Evolutionary conservation across 2,888 invertebrate genomes (phyloP).

Genomic region (Drosophila picticornis): DNA sequence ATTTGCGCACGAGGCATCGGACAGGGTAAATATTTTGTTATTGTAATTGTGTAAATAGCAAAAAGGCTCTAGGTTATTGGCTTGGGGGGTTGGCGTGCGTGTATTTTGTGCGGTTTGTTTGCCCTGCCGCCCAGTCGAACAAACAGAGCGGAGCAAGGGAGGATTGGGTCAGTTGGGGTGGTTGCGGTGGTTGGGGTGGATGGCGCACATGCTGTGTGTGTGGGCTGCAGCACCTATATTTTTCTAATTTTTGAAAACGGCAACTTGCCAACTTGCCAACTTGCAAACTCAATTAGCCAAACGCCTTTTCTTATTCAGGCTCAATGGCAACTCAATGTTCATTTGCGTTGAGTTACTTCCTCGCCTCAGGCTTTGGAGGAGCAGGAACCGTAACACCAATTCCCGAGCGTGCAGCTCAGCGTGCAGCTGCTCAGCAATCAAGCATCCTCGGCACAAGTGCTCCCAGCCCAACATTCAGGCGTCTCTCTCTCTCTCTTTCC

Average conservation of each 20-base stretch:
- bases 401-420: conserved; percentile 59
- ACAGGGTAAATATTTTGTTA: conserved; percentile 50
- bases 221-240: conserved; percentile 48
- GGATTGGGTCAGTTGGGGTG: background rate
- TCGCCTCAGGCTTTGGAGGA: conserved; percentile 3
- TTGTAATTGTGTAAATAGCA: conserved; percentile 76
- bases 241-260: conserved; percentile 53
- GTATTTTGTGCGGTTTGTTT: conserved; percentile 61
- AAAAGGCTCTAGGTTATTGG: conserved; percentile 69
- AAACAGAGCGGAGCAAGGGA: background rate
- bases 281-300: conserved; percentile 38
- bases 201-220: conserved; percentile 8
- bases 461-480: conserved; percentile 11
- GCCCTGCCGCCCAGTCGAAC: conserved; percentile 28
- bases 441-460: conserved; percentile 28
- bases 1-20: background rate
- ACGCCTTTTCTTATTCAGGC: background rate
- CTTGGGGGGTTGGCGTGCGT: conserved; percentile 55
- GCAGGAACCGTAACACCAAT: conserved; percentile 3
- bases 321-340: background rate
- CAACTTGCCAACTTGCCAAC: conserved; percentile 16
- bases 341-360: background rate
- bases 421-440: conserved; percentile 43
- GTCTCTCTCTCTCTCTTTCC: background rate
- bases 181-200: background rate